Evolutionary conservation across 2,888 invertebrate species (phyloP).

Genomic region (Escarpia spicata): DNA sequence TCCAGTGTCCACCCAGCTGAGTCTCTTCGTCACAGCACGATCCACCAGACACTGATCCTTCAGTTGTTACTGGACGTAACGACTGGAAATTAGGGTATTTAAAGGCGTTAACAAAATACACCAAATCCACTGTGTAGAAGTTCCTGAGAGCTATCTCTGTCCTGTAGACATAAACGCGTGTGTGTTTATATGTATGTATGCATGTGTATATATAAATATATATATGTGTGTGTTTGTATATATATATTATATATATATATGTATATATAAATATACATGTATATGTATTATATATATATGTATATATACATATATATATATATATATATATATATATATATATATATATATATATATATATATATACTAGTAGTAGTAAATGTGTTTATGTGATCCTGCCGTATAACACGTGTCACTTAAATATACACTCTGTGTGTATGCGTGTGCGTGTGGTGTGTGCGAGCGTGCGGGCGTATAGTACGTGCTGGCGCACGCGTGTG

Average conservation of each 20-base stretch:
- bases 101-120: neutral
- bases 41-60: neutral
- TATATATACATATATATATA: constrained; percentile 27
- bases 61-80: neutral
- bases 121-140: neutral
- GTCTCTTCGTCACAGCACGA: neutral
- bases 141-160: neutral
- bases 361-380: neutral
- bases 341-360: constrained; percentile 25
- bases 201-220: neutral
- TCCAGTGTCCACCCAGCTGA: neutral
- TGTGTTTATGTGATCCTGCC: neutral
- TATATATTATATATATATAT: constrained; percentile 4
- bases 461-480: no score
- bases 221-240: neutral
- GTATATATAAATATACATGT: neutral
- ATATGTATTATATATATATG: constrained; percentile 17
- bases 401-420: neutral
- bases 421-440: neutral
- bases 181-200: no score
- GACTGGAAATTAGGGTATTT: neutral
- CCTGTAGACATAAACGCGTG: no score
- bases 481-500: no score
- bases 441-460: no score
- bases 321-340: constrained; percentile 26